Conservation (phyloP, 2,797 vertebrate genomes). For the Streptopelia turtur region DNA sequence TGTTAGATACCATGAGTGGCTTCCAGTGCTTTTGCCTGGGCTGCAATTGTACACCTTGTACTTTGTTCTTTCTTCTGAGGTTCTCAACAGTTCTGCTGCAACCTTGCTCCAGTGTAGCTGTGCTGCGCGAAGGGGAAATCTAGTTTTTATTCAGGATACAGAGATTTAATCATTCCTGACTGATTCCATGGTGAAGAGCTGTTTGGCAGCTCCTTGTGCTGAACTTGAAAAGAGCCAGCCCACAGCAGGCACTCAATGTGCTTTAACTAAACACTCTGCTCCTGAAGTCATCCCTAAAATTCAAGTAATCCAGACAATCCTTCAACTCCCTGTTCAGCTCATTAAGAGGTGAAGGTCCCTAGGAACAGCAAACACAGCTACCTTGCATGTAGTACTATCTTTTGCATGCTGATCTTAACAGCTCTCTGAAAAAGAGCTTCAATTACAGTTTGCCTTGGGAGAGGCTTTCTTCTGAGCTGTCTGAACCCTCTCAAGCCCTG, state of each 20-base stretch:
- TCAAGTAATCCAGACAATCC: not conserved
- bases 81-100: not conserved
- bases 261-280: not conserved
- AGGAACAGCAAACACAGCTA: not conserved
- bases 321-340: not conserved
- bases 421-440: not conserved
- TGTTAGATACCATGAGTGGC: accelerated
- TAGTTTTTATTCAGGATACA: not conserved
- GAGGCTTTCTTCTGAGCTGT: not conserved
- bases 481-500: not conserved
- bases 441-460: not conserved
- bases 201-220: not conserved
- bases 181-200: not conserved
- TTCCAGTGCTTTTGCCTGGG: not conserved
- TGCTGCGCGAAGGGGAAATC: not conserved
- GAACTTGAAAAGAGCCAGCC: not conserved
- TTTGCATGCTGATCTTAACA: not conserved
- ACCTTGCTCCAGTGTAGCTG: accelerated
- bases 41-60: not conserved
- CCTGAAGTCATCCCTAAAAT: not conserved
- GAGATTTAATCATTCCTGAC: not conserved
- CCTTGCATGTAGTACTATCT: not conserved
- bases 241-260: not conserved
- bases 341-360: not conserved
- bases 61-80: not conserved